Evolutionary conservation across 2,888 invertebrate species (phyloP), one percentile per base, ranked within the genome.

Genomic region (Drosophila eohydei): DNA sequence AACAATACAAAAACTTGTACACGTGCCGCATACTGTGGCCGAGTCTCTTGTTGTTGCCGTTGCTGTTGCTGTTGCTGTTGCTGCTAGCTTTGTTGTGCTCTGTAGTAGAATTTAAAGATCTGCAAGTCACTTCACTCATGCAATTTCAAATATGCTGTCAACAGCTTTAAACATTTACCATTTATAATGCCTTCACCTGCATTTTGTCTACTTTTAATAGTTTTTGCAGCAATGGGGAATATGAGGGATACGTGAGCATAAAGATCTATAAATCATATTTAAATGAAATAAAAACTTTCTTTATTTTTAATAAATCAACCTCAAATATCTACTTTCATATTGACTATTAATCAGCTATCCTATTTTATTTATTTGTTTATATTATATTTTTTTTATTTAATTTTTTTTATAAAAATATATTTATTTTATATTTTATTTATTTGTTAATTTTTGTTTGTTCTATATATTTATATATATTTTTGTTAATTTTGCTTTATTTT

Each of bases 111-210:
- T 75, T 46, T 58, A 8, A 58, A 46, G 28, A 58, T 58, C 67
- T 76, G 55, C 64, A 65, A 66, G 77, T 80, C 83, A 72, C 61
- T 66, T 76, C 55, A 66, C 61, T 66, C 58, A 71, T 61, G 68
- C 71, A 78, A 68, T 80, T 80, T 77, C 46, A 77, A 80, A 80
- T 71, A 76, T 55, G 58, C 16, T 44, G 41, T 38, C 43, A 32
- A 51, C 54, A 44, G 28, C 48, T 34, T 54, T 30, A 38, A 44
- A 4, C 21, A 26, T n/a, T 12, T 41, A n/a, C 60, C 34, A 16
- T 36, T 57, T 46, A 38, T 7, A 46, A 38, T 4, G 36, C 12
- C 16, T n/a, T 11, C 11, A 21, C 26, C 36, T 16, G 14, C 16
- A 12, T 34, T 34, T 34, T 5, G 21, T n/a, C 32, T 11, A 26